Percentiles rank a stretch among this genome's conserved stretches.
These are phyloP conservation scores for Brachylomia viminalis DNA, from an alignment of 2,888 invertebrate species.

Conservation along the genomic window DNA sequence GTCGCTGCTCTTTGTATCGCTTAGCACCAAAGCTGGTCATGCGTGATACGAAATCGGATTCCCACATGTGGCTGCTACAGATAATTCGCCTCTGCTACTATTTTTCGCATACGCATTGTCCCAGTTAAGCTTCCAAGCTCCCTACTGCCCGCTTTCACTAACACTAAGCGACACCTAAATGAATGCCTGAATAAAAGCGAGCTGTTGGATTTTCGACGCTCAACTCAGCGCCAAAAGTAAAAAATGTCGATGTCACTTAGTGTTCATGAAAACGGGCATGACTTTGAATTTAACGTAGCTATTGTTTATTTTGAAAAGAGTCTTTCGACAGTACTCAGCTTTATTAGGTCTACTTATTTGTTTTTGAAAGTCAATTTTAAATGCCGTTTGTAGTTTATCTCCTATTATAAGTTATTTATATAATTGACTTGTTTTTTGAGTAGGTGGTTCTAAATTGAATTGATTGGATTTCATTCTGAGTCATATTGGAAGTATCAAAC, in stretches of 20 bases:
- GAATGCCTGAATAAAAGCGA: no score
- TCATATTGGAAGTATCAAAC: background rate
- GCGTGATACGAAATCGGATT: conserved; percentile 73
- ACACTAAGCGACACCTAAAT: background rate
- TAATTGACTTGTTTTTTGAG: conserved; percentile 37
- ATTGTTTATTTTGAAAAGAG: conserved; percentile 23
- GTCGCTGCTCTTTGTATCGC: conserved; percentile 39
- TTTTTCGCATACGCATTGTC: conserved; percentile 70
- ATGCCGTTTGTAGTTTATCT: conserved; percentile 35
- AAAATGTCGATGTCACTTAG: no score
- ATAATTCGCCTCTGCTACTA: conserved; percentile 68
- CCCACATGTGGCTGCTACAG: conserved; percentile 70
- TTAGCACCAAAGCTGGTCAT: conserved; percentile 33
- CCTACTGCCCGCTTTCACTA: background rate
- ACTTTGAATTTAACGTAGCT: conserved; percentile 20
- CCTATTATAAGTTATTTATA: conserved; percentile 10
- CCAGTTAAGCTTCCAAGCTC: conserved; percentile 25
- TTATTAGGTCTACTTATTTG: conserved; percentile 8
- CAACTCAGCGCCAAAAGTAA: no score
- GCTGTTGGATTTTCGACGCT: no score
- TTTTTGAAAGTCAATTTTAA: conserved; percentile 28
- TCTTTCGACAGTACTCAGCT: conserved; percentile 3
- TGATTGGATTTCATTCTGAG: conserved; percentile 12
- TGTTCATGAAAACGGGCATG: background rate
- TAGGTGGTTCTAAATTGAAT: conserved; percentile 8